A percentile compares a stretch with the other conserved stretches of the same genome.
Conservation (phyloP, 2,888 invertebrate species). For the Perdita meconis region DNA sequence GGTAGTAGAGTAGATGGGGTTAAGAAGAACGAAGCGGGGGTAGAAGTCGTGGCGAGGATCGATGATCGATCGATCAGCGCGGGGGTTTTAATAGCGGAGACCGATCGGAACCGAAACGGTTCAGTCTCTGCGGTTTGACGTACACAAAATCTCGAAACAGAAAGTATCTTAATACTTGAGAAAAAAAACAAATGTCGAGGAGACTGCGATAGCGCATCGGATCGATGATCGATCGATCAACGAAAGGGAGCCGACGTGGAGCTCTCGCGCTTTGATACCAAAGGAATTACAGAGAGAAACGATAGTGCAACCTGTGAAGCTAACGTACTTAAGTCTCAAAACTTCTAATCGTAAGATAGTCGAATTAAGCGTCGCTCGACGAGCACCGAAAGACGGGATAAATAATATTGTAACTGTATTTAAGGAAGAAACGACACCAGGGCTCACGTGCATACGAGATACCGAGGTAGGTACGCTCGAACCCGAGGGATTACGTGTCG, state of each 20-base stretch:
- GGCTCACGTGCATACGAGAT: constrained; percentile 29
- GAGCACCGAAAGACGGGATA: constrained; percentile 14
- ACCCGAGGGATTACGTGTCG: constrained; percentile 40
- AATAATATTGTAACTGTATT: constrained; percentile 23
- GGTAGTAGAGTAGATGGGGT: background rate
- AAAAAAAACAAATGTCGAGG: too few relatives aligned
- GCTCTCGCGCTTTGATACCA: constrained; percentile 44
- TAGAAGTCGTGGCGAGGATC: constrained; percentile 46
- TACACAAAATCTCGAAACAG: too few relatives aligned
- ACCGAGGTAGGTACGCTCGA: constrained; percentile 17
- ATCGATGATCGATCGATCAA: too few relatives aligned
- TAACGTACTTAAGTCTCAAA: constrained; percentile 29
- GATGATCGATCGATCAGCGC: constrained; percentile 34
- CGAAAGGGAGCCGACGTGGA: background rate
- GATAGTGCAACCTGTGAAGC: constrained; percentile 11
- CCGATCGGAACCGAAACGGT: background rate
- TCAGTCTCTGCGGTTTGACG: background rate
- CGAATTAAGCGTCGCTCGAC: constrained; percentile 20
- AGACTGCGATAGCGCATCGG: too few relatives aligned
- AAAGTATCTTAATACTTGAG: too few relatives aligned
- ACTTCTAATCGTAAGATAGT: constrained; percentile 18
- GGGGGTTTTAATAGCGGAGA: constrained; percentile 1
- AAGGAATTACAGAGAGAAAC: background rate
- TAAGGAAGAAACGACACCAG: constrained; percentile 19
- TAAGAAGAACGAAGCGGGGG: background rate